Conservation (phyloP, 1,140 invertebrate genomes). For the Phocides pigmalion region DNA sequence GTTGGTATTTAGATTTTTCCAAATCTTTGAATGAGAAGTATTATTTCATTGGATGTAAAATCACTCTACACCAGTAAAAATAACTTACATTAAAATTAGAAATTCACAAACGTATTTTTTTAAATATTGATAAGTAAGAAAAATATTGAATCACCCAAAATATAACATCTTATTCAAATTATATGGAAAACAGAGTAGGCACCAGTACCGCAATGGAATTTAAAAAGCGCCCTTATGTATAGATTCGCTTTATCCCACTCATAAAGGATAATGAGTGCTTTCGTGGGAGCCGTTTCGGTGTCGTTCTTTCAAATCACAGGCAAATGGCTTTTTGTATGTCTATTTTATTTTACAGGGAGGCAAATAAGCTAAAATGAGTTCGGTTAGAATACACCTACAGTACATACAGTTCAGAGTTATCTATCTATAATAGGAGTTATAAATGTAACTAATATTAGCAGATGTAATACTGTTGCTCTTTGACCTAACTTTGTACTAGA, state of each 20-base stretch:
- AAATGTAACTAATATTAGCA: too few species aligned
- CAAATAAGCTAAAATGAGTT: background rate
- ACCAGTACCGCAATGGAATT: slow-evolving; percentile 4
- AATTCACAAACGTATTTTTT: too few species aligned
- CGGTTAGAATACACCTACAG: background rate
- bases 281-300: slow-evolving; percentile 8
- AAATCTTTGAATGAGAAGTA: too few species aligned
- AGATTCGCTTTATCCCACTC: slow-evolving; percentile 21
- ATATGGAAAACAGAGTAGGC: background rate
- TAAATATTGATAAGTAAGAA: background rate
- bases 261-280: slow-evolving; percentile 29
- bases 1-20: too few species aligned
- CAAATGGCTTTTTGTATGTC: slow-evolving; percentile 3
- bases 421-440: too few species aligned
- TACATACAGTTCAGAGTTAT: too few species aligned
- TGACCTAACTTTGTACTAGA: too few species aligned
- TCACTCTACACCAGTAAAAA: too few species aligned
- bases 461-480: too few species aligned
- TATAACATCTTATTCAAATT: slow-evolving; percentile 1
- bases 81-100: too few species aligned
- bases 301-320: slow-evolving; percentile 8
- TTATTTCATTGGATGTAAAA: too few species aligned
- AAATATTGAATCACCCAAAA: background rate
- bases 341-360: background rate
- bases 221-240: slow-evolving; percentile 13